These are phyloP conservation scores for Acanthosepion pharaonis DNA, from an alignment of 2,888 invertebrate genomes.

Conservation along the genomic window DNA sequence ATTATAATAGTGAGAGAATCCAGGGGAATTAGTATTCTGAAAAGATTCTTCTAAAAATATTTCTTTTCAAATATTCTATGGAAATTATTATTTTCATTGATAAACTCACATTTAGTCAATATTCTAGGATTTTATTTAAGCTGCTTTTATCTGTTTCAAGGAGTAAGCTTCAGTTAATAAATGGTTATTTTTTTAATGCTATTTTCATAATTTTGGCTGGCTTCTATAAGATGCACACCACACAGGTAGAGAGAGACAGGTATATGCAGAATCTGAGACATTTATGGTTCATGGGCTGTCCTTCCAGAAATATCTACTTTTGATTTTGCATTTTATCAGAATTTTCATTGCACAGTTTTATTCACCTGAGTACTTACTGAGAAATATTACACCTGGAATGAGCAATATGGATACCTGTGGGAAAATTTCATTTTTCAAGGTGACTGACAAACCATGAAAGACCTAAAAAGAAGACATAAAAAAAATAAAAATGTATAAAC, in stretches of 20 bases:
- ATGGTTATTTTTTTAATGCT: background rate
- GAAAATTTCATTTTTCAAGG: background rate
- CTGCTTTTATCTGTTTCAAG: background rate
- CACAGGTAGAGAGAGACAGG: background rate
- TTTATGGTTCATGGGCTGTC: background rate
- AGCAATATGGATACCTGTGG: background rate
- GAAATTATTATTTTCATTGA: too few relatives aligned
- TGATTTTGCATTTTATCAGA: background rate
- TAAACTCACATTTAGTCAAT: background rate
- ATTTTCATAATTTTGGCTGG: background rate
- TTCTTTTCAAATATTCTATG: too few relatives aligned
- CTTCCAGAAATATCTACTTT: background rate
- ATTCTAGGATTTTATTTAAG: background rate
- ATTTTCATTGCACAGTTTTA: background rate
- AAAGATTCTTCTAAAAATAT: too few relatives aligned
- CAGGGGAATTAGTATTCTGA: too few relatives aligned
- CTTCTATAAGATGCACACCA: background rate
- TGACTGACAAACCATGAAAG: slow-evolving; percentile 13
- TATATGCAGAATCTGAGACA: background rate
- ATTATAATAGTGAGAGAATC: too few relatives aligned
- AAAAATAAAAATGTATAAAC: background rate
- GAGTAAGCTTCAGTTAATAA: background rate
- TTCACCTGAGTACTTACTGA: background rate
- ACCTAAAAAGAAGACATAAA: background rate
- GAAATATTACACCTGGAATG: background rate